Base-by-base conservation (phyloP, 2,888 invertebrate species). In the Raillietiella orientalis region DNA sequence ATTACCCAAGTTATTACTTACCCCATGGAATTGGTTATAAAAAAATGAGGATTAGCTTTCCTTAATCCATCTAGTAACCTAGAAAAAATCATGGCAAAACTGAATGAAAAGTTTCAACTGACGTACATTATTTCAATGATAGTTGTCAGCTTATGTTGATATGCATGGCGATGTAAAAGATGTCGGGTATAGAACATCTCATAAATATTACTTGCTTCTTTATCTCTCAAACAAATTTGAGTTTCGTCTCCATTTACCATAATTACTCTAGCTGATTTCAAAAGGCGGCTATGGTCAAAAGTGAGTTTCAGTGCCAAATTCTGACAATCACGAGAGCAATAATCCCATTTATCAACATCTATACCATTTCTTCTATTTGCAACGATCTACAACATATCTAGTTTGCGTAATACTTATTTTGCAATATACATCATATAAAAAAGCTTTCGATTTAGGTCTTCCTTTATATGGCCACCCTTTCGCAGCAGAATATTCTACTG, bases 311-410 rank as follows among this genome's bases (percentile, higher is more conserved):
- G 40, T 11, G 53, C 53, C 10, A 55, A 37, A 33, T 46, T 43
- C 27, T 47, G 42, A 22, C 48, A 46, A 37, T 63, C 65, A 13
- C 65, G 47, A 11, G 55, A 42, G 24, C 66, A 44, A 37, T 66
- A 65, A 36, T 66, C 65, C 53, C 58, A 59, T 38, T 62, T 61
- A 38, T 64, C 63, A 2, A 63, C 62, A 40, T 63, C 62, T 11
- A 62, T 45, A 5, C 55, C 55, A 32, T 52, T 56, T 17, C 45
- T 40, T 30, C 52, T 49, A 39, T 63, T 62, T 24, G 54, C 49
- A 1, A 62, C 53, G 32, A 64, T 55, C 53, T 58, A 34, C n/a
- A 34, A 25, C 31, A 30, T 23, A 28, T 13, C 14, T 22, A 11
- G 10, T 10, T 9, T 25, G 13, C 17, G 3, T 10, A 15, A 29